A percentile compares a stretch with the other conserved stretches of the same genome.
These are phyloP conservation scores for Chiridota heheva DNA, from an alignment of 35 echinoderm and acorn worm species.

Conservation along the genomic window DNA sequence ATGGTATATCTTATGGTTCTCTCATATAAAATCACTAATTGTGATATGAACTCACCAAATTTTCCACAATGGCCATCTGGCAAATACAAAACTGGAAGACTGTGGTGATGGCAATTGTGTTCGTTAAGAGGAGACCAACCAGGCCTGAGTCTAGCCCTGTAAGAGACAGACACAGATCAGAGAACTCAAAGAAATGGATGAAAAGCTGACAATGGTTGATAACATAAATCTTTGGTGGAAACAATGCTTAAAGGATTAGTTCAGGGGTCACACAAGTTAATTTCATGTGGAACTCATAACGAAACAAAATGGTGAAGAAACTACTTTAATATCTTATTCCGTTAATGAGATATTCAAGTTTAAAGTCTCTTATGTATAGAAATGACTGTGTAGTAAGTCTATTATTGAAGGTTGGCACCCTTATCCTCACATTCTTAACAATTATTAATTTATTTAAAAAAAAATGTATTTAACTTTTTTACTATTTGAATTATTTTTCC, in stretches of 20 bases:
- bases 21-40: too few relatives aligned
- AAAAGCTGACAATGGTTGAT: background rate
- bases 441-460: too few relatives aligned
- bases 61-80: slow-evolving; percentile 74
- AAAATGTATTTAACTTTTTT: too few relatives aligned
- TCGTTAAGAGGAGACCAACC: slow-evolving; percentile 72
- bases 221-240: background rate
- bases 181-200: background rate
- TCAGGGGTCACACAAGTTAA: background rate
- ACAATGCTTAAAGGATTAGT: background rate
- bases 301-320: too few relatives aligned
- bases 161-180: slow-evolving; percentile 21
- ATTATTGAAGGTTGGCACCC: too few relatives aligned
- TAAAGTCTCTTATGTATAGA: too few relatives aligned
- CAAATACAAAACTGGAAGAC: slow-evolving; percentile 78
- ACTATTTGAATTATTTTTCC: too few relatives aligned
- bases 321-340: too few relatives aligned
- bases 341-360: too few relatives aligned
- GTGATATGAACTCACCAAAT: slow-evolving; percentile 80
- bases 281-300: background rate
- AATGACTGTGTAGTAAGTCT: too few relatives aligned
- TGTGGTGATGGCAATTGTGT: slow-evolving; percentile 30
- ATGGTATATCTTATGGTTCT: too few relatives aligned
- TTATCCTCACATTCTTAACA: too few relatives aligned
- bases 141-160: slow-evolving; percentile 68